phyloP scores from a whole-genome alignment of 2,888 invertebrate genomes.

The Eurytoma adleriae region DNA sequence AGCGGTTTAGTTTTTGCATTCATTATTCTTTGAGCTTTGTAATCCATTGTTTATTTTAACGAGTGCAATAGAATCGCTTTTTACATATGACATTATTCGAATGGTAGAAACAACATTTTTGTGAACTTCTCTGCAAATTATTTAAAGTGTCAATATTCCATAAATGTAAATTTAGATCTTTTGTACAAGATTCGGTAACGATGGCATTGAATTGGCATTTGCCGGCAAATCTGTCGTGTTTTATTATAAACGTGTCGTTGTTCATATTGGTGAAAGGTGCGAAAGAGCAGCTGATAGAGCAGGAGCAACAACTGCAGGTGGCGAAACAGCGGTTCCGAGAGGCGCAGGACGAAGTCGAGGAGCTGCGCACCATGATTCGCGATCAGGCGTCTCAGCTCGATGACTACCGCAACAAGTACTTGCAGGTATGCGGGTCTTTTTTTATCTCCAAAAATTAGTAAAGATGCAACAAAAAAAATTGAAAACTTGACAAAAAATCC shows the following conservation, averaged over 20 bases:
- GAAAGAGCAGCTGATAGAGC: conserved; percentile 82
- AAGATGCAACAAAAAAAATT: too few relatives aligned
- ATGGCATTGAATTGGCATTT: neutral
- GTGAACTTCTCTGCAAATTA: too few relatives aligned
- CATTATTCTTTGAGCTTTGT: too few relatives aligned
- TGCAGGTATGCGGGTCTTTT: conserved; percentile 62
- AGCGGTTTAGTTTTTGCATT: too few relatives aligned
- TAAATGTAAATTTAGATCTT: too few relatives aligned
- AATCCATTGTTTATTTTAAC: too few relatives aligned
- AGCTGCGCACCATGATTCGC: conserved; percentile 78
- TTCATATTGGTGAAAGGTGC: conserved; percentile 72
- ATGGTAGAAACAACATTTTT: too few relatives aligned
- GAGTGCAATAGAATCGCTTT: too few relatives aligned
- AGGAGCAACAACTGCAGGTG: conserved; percentile 78
- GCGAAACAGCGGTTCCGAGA: conserved; percentile 79
- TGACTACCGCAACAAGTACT: conserved; percentile 82
- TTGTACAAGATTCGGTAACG: too few relatives aligned
- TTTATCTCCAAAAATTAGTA: neutral
- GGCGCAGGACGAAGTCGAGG: conserved; percentile 81
- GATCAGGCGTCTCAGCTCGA: conserved; percentile 83
- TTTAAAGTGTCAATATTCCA: too few relatives aligned
- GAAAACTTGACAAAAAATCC: too few relatives aligned
- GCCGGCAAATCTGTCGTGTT: neutral
- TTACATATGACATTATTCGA: too few relatives aligned
- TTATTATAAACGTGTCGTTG: conserved; percentile 3